A percentile compares a stretch with the other conserved stretches of the same genome.
These are phyloP conservation scores for Ornithoptera priamus DNA, from an alignment of 2,888 invertebrate genomes.

Conservation along the genomic window DNA sequence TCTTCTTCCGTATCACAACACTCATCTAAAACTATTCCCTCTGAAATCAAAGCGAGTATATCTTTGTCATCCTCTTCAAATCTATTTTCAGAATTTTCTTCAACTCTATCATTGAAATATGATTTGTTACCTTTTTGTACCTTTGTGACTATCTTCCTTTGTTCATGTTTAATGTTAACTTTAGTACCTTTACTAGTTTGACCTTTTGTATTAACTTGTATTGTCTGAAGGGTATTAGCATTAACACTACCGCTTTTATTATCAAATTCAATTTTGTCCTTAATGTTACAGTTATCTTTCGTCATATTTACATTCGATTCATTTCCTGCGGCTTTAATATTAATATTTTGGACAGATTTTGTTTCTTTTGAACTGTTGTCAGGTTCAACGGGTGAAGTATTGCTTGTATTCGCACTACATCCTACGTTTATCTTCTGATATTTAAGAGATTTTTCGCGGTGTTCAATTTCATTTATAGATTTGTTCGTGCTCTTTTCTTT, in stretches of 20 bases:
- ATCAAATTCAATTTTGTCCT: background rate
- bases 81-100: background rate
- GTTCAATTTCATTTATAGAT: background rate
- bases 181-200: background rate
- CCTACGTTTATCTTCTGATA: background rate
- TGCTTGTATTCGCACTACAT: background rate
- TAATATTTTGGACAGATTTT: background rate
- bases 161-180: background rate
- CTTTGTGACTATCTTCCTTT: constrained; percentile 1
- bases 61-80: constrained; percentile 46
- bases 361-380: background rate
- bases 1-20: constrained; percentile 36
- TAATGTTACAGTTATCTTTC: background rate
- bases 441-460: background rate
- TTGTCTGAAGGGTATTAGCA: background rate
- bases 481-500: background rate
- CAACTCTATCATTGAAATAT: background rate
- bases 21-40: constrained; percentile 64
- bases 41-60: constrained; percentile 61
- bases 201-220: background rate
- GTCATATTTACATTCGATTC: background rate
- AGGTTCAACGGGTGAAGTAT: background rate
- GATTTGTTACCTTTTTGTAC: background rate
- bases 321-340: constrained; percentile 3
- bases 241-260: background rate